Conservation (phyloP, 2,797 vertebrate genomes). For the Macropus fuliginosus region DNA sequence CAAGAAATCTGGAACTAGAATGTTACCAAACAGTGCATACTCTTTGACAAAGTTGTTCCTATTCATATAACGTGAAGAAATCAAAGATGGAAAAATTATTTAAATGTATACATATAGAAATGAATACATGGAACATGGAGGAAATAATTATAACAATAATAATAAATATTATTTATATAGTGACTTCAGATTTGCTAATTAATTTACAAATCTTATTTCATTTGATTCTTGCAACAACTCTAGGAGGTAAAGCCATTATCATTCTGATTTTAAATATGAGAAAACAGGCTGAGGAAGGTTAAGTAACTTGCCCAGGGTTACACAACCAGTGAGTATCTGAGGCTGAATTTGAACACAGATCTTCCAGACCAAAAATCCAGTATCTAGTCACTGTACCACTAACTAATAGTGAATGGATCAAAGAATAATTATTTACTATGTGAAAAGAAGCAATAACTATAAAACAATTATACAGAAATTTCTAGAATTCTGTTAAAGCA, state of each 20-base stretch:
- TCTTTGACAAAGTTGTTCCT: neutral
- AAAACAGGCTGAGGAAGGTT: neutral
- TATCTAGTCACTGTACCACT: neutral
- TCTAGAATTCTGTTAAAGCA: neutral
- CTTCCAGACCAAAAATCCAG: neutral
- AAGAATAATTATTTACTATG: neutral
- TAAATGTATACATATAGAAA: neutral
- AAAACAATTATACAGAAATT: neutral
- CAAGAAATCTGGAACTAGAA: neutral
- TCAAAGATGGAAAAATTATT: neutral
- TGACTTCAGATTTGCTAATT: neutral
- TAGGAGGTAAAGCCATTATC: neutral
- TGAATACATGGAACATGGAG: neutral
- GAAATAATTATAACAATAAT: neutral
- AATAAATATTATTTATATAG: neutral
- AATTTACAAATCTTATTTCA: neutral
- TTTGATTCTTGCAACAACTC: neutral
- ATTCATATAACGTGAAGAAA: neutral
- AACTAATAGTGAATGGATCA: neutral
- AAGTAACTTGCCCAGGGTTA: neutral
- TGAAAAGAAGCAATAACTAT: neutral
- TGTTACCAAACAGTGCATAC: neutral
- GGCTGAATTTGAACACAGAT: neutral
- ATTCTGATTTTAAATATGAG: neutral
- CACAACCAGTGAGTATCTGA: neutral